Percentiles rank a stretch among this genome's conserved stretches.
These are phyloP conservation scores for Sacculina carcini DNA, from an alignment of 2,888 invertebrate species.

Conservation along the genomic window DNA sequence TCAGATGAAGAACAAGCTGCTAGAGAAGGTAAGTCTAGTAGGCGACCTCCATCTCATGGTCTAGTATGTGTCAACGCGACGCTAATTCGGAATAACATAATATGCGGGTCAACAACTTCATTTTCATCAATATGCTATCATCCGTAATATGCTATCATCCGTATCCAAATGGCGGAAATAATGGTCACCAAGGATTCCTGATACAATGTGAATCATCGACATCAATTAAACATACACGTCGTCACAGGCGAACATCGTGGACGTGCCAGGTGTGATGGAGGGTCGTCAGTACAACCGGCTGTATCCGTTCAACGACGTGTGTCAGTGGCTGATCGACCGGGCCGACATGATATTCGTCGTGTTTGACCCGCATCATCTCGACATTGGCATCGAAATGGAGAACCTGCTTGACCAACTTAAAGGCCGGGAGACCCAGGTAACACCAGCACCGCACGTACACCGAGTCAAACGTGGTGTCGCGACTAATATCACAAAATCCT, in stretches of 20 bases:
- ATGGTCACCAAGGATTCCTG: no score
- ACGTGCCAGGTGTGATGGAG: constrained; percentile 84
- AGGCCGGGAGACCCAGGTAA: constrained; percentile 66
- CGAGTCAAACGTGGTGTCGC: not conserved
- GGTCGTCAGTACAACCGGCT: constrained; percentile 75
- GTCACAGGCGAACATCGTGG: constrained; percentile 65
- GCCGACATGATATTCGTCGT: constrained; percentile 85
- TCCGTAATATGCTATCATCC: no score
- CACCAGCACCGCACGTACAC: not conserved
- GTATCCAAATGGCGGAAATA: no score
- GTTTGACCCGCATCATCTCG: constrained; percentile 81
- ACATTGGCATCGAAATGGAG: constrained; percentile 82
- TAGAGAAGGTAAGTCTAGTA: constrained; percentile 71
- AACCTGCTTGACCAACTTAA: constrained; percentile 80
- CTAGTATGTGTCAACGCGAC: no score
- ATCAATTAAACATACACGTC: constrained; percentile 5
- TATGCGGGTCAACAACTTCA: no score
- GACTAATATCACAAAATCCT: not conserved
- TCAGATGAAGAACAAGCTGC: constrained; percentile 48
- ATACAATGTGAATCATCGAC: no score
- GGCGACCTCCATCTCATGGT: no score
- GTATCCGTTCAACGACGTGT: constrained; percentile 84
- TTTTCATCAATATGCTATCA: no score
- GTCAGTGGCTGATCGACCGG: constrained; percentile 89
- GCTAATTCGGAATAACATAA: no score